phyloP scores from a whole-genome alignment of 2,113 vertebrate genomes.

The Hepsetus odoe region DNA sequence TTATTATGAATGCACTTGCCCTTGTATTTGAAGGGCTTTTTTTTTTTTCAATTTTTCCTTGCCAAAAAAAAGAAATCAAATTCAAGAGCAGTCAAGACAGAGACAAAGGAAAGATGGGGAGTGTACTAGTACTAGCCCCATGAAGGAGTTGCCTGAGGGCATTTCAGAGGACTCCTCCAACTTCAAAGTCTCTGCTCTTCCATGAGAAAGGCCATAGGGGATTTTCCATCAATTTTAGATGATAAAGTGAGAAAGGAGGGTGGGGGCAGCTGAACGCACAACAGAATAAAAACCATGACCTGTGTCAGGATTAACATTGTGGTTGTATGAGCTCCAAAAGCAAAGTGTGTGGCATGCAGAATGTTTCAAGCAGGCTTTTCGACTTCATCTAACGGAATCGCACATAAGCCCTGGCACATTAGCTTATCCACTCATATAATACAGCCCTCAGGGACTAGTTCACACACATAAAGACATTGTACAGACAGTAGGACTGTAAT shows the following conservation, averaged over 20 bases:
- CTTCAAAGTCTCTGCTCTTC: conserved; percentile 71
- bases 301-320: conserved; percentile 48
- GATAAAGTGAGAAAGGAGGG: conserved; percentile 60
- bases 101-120: conserved; percentile 31
- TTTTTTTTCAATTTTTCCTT: conserved; percentile 45
- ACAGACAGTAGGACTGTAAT: neutral
- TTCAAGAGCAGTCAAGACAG: conserved; percentile 38
- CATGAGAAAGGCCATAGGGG: conserved; percentile 64
- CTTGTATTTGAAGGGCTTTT: conserved; percentile 52
- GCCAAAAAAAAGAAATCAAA: conserved; percentile 39
- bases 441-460: neutral
- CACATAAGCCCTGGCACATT: neutral
- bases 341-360: conserved; percentile 45
- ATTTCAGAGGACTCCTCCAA: conserved; percentile 67
- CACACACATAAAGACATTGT: neutral
- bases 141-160: conserved; percentile 67
- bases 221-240: conserved; percentile 72
- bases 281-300: conserved; percentile 50
- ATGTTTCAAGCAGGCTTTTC: neutral
- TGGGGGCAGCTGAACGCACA: conserved; percentile 55
- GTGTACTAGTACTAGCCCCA: conserved; percentile 47
- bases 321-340: conserved; percentile 39
- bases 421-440: neutral
- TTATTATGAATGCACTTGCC: conserved; percentile 30
- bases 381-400: neutral